A percentile compares a stretch with the other conserved stretches of the same genome.
phyloP scores from a whole-genome alignment of 2,797 vertebrate genomes.

The Chrosomus eos region DNA sequence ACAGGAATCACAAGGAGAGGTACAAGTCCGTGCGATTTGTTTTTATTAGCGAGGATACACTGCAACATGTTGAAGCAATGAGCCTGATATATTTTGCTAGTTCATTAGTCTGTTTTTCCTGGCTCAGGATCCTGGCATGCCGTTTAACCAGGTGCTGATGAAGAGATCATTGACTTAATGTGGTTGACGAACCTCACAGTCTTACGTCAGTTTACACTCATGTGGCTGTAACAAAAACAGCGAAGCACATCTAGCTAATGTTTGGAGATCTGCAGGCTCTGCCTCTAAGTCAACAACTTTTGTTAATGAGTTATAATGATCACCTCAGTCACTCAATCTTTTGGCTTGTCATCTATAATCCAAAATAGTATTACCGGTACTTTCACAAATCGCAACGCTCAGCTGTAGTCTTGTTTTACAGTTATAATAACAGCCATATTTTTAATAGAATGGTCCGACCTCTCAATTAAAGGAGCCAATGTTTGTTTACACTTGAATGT shows the following conservation, averaged over 20 bases:
- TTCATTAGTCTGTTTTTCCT: conserved; percentile 44
- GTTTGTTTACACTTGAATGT: not conserved
- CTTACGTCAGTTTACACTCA: not conserved
- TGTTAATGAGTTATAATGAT: not conserved
- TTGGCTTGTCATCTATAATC: not conserved
- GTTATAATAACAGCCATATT: not conserved
- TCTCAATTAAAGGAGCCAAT: not conserved
- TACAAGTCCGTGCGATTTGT: conserved; percentile 40
- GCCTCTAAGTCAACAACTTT: not conserved
- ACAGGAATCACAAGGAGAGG: conserved; percentile 44
- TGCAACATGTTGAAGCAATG: conserved; percentile 27
- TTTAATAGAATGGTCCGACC: not conserved
- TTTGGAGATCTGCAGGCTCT: not conserved
- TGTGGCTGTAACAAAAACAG: not conserved
- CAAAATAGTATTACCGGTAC: not conserved
- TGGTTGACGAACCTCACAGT: not conserved
- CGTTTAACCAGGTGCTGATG: conserved; percentile 20
- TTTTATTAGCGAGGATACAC: conserved; percentile 38
- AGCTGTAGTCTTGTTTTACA: not conserved
- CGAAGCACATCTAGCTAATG: not conserved
- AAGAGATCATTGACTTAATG: conserved; percentile 26
- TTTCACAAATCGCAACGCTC: not conserved
- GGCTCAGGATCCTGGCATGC: conserved; percentile 5
- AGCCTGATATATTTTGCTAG: conserved; percentile 27
- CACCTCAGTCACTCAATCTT: not conserved